These are phyloP conservation scores for Drepanosiphum platanoidis DNA, from an alignment of 2,888 invertebrate genomes.

Conservation along the genomic window DNA sequence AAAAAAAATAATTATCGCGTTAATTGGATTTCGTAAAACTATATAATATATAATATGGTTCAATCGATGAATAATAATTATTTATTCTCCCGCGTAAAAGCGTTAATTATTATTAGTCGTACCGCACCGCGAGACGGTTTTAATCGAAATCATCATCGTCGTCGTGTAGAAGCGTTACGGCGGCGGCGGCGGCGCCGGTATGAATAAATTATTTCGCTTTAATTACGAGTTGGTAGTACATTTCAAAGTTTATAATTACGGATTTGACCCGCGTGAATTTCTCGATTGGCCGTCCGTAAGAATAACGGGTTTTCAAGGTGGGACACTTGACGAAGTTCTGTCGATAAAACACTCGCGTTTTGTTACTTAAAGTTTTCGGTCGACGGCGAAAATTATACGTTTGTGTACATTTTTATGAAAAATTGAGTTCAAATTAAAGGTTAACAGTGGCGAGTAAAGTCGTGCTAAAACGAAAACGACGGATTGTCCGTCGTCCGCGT, in stretches of 20 bases:
- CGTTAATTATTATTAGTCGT: background rate
- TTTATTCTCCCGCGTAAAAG: background rate
- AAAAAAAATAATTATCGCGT: background rate
- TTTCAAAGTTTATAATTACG: slow-evolving; percentile 9
- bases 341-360: background rate
- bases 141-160: background rate
- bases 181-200: too few relatives aligned
- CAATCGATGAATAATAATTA: background rate
- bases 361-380: too few relatives aligned
- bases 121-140: background rate
- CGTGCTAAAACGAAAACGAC: too few relatives aligned
- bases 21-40: background rate
- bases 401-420: too few relatives aligned
- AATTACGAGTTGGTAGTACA: background rate
- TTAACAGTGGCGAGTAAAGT: too few relatives aligned
- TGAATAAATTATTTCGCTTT: slow-evolving; percentile 21
- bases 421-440: too few relatives aligned
- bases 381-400: too few relatives aligned
- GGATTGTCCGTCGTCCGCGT: too few relatives aligned
- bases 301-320: slow-evolving; percentile 12
- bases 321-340: background rate
- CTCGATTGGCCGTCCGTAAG: background rate
- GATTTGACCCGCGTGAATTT: background rate
- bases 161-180: background rate
- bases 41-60: too few relatives aligned